Evolutionary conservation across 2,113 vertebrate species (phyloP).

Genomic region (Ptilonorhynchus violaceus): DNA sequence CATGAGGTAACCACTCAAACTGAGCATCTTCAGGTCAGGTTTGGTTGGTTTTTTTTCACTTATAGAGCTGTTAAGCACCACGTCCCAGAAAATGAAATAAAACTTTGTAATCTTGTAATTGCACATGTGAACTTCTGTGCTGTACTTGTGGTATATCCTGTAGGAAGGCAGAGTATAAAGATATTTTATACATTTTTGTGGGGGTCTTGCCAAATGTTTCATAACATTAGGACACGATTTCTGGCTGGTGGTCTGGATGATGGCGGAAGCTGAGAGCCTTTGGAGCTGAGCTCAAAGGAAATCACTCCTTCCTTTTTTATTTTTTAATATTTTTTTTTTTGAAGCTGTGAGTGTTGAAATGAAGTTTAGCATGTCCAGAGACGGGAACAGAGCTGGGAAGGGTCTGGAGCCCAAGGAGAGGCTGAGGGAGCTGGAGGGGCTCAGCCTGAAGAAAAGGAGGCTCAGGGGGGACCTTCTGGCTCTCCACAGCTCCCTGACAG

Average conservation of each 20-base stretch:
- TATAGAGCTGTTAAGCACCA: neutral
- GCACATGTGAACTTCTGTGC: neutral
- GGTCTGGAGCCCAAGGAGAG: neutral
- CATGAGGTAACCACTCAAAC: neutral
- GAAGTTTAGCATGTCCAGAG: neutral
- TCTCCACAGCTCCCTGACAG: neutral
- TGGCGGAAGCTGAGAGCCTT: neutral
- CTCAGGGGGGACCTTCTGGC: accelerated
- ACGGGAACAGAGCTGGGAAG: neutral
- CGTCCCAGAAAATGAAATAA: neutral
- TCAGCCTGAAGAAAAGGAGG: neutral
- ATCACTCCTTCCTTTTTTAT: neutral
- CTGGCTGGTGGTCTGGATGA: neutral
- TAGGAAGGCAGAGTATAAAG: neutral
- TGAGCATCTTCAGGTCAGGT: neutral
- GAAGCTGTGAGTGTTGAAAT: neutral
- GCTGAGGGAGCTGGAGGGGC: neutral
- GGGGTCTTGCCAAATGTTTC: neutral
- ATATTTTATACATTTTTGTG: neutral
- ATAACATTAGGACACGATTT: neutral
- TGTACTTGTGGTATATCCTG: neutral
- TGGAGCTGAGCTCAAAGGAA: conserved; percentile 20
- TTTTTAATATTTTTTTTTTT: neutral
- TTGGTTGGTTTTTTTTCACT: neutral
- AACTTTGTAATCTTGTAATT: neutral